These are phyloP conservation scores for Chaetodon trifascialis DNA, from an alignment of 2,113 vertebrate genomes.

Conservation along the genomic window DNA sequence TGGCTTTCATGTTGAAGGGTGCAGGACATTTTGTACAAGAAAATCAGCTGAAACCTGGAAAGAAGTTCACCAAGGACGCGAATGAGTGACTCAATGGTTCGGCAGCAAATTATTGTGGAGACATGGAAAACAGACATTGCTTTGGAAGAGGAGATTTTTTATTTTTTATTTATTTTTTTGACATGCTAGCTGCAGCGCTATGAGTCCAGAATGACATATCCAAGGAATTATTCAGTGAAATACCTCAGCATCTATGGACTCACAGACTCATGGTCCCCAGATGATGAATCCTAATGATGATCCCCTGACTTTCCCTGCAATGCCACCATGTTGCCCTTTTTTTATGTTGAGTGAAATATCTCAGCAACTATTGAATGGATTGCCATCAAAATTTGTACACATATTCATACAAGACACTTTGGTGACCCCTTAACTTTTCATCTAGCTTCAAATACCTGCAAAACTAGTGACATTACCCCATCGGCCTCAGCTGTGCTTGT, in stretches of 20 bases:
- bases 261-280: too few species aligned
- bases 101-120: neutral
- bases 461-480: neutral
- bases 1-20: constrained; percentile 5
- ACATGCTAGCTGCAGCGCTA: too few species aligned
- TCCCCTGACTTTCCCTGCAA: too few species aligned
- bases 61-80: neutral
- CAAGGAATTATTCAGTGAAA: neutral
- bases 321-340: too few species aligned
- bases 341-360: too few species aligned
- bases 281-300: too few species aligned
- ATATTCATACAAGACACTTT: neutral
- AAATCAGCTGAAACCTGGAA: constrained; percentile 6
- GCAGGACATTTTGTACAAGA: constrained; percentile 25
- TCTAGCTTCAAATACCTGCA: too few species aligned
- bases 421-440: neutral
- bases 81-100: neutral
- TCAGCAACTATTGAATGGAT: too few species aligned
- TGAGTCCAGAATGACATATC: neutral
- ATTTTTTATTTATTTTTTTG: neutral
- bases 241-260: neutral
- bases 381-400: neutral
- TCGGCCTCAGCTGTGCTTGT: too few species aligned
- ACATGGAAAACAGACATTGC: neutral
- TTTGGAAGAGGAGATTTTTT: neutral